These are phyloP conservation scores for Nyctibius bracteatus DNA, from an alignment of 2,113 vertebrate genomes.

Conservation along the genomic window DNA sequence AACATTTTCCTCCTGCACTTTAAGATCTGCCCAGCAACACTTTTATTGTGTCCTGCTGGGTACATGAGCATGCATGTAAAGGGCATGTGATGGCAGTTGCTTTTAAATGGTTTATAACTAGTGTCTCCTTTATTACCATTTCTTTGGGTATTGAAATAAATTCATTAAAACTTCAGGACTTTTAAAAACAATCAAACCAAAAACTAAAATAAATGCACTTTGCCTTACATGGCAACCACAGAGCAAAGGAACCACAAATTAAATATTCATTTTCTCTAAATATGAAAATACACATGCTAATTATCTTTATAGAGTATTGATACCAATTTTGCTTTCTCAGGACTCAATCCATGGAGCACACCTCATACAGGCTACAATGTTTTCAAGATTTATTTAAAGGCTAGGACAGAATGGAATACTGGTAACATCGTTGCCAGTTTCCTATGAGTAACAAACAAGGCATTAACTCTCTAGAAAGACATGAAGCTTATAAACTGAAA, in stretches of 20 bases:
- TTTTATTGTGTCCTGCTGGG: neutral
- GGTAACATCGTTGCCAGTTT: neutral
- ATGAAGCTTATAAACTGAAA: neutral
- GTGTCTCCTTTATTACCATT: neutral
- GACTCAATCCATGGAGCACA: neutral
- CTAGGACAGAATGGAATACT: neutral
- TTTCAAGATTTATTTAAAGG: neutral
- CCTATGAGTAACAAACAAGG: neutral
- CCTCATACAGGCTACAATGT: neutral
- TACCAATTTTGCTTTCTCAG: neutral
- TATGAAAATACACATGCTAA: neutral
- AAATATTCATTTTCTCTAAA: neutral
- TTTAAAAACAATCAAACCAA: neutral
- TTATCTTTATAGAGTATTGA: neutral
- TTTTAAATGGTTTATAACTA: neutral
- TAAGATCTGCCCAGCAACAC: neutral
- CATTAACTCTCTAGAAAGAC: neutral
- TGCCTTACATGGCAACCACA: neutral
- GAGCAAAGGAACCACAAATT: neutral
- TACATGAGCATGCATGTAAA: neutral
- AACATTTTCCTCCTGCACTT: conserved; percentile 23
- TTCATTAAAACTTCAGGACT: neutral
- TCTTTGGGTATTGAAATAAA: neutral
- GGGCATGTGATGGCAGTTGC: neutral
- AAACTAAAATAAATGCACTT: neutral